These are phyloP conservation scores for Oostethus manadensis DNA, from an alignment of 2,113 vertebrate genomes.

Conservation along the genomic window DNA sequence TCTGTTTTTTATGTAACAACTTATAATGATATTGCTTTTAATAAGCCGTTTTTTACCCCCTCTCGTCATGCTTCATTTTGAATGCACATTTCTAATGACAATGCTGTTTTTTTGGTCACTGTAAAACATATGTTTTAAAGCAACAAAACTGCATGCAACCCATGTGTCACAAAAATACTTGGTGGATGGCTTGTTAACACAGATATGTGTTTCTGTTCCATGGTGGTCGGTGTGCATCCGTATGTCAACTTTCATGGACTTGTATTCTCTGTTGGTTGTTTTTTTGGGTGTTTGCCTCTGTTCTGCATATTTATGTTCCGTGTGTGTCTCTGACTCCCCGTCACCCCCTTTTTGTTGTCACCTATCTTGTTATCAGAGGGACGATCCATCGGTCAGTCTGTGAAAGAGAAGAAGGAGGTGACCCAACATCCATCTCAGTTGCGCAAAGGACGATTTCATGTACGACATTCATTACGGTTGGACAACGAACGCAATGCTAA, in stretches of 20 bases:
- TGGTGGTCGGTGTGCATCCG: slow-evolving; percentile 45
- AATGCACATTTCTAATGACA: slow-evolving; percentile 17
- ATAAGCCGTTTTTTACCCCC: slow-evolving; percentile 37
- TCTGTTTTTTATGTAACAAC: slow-evolving; percentile 12
- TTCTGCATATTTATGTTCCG: slow-evolving; percentile 41
- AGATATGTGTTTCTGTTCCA: slow-evolving; percentile 45
- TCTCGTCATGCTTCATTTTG: slow-evolving; percentile 29
- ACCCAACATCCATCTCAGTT: slow-evolving; percentile 44
- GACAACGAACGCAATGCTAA: not conserved
- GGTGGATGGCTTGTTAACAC: slow-evolving; percentile 41
- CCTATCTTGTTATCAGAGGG: slow-evolving; percentile 61
- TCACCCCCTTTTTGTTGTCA: slow-evolving; percentile 46
- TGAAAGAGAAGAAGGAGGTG: slow-evolving; percentile 49
- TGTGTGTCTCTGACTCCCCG: slow-evolving; percentile 48
- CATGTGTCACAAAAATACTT: slow-evolving; percentile 27
- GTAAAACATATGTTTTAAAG: slow-evolving; percentile 13
- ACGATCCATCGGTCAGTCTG: slow-evolving; percentile 41
- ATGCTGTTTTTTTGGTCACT: not conserved
- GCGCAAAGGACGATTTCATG: slow-evolving; percentile 69
- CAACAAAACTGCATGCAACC: slow-evolving; percentile 46
- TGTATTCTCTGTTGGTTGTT: slow-evolving; percentile 33
- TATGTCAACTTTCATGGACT: slow-evolving; percentile 20
- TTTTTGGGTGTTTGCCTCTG: slow-evolving; percentile 27
- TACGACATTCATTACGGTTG: slow-evolving; percentile 16
- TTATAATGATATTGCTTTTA: slow-evolving; percentile 32